Conservation (phyloP, 2,888 invertebrate genomes). For the Merodon equestris region DNA sequence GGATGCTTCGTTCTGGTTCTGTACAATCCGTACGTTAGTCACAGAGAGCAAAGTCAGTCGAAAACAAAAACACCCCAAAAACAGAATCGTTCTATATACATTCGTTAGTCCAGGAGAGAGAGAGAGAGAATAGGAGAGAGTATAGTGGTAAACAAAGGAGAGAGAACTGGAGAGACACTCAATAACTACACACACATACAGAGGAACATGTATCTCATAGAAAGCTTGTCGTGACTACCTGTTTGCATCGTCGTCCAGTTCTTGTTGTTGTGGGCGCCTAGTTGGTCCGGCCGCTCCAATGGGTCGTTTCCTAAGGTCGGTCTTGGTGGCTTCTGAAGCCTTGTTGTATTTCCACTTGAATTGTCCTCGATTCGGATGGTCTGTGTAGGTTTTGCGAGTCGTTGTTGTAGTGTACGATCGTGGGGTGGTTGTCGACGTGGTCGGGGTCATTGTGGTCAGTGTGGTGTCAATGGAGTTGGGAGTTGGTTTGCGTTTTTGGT, state of each 20-base stretch:
- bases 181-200: conserved; percentile 57
- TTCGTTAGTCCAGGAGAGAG: conserved; percentile 50
- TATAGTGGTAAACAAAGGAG: too few relatives aligned
- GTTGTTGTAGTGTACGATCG: conserved; percentile 77
- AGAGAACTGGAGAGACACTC: conserved; percentile 24
- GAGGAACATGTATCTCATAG: too few relatives aligned
- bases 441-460: conserved; percentile 72
- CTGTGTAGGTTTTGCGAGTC: conserved; percentile 77
- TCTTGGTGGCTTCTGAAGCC: conserved; percentile 76
- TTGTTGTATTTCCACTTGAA: conserved; percentile 79
- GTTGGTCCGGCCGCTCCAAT: conserved; percentile 47
- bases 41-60: conserved; percentile 54
- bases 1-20: conserved; percentile 30
- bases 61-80: conserved; percentile 13
- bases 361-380: conserved; percentile 79
- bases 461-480: conserved; percentile 11
- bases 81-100: conserved; percentile 48
- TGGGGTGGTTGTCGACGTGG: conserved; percentile 70
- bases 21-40: conserved; percentile 41
- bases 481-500: conserved; percentile 71
- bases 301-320: conserved; percentile 71
- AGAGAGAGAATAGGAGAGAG: background rate
- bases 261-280: too few relatives aligned
- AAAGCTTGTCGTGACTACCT: conserved; percentile 42
- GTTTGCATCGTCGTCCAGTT: conserved; percentile 44